These are phyloP conservation scores for Ardeotis arabs DNA, from an alignment of 2,113 vertebrate species.

Conservation along the genomic window DNA sequence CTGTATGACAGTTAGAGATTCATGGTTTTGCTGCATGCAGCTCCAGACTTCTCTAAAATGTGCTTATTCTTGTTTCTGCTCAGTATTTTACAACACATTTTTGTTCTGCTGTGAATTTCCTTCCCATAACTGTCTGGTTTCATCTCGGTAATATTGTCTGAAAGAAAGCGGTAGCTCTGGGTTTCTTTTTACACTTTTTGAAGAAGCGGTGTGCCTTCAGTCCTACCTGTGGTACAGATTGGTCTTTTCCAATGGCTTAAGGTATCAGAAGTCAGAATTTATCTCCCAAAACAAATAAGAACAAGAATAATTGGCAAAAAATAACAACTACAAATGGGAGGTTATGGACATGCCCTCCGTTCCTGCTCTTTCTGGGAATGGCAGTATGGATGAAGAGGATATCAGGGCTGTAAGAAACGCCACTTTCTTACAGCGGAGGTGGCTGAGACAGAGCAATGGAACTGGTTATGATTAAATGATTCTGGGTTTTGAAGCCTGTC, in stretches of 20 bases:
- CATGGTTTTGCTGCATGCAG: neutral
- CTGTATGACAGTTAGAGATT: constrained; percentile 7
- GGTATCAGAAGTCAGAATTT: neutral
- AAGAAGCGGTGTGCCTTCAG: neutral
- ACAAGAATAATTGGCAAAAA: neutral
- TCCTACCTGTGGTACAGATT: neutral
- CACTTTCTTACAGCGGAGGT: neutral
- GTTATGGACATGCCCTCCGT: neutral
- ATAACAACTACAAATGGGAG: neutral
- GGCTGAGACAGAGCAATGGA: neutral
- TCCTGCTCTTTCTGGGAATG: neutral
- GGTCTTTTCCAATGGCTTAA: neutral
- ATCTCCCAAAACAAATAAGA: neutral
- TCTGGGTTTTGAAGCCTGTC: neutral
- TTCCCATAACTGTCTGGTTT: neutral
- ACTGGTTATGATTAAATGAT: neutral
- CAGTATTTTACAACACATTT: neutral
- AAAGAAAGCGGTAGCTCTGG: neutral
- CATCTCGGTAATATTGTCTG: neutral
- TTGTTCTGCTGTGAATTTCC: neutral
- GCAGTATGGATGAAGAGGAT: neutral
- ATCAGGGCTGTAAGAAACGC: neutral
- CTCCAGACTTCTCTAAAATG: constrained; percentile 1
- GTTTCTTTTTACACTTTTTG: neutral
- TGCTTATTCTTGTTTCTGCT: neutral